Percentiles rank a stretch among this genome's conserved stretches.
Evolutionary conservation across 2,113 vertebrate species (phyloP).

Genomic region (Hiodon alosoides): DNA sequence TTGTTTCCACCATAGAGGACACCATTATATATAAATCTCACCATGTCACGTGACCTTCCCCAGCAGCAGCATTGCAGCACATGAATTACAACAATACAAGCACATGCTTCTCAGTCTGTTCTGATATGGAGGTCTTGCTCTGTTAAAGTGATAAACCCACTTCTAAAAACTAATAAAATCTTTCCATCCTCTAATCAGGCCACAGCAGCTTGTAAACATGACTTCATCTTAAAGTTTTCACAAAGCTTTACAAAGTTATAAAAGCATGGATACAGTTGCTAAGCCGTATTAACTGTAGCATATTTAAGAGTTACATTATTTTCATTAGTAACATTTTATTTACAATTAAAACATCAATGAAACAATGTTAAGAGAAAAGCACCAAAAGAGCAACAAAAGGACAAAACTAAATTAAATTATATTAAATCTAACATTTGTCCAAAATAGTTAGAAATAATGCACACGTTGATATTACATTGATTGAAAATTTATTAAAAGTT

Average conservation of each 20-base stretch:
- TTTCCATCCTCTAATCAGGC: slow-evolving; percentile 51
- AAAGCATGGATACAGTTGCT: slow-evolving; percentile 47
- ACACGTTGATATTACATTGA: too few species aligned
- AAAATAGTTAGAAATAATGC: too few species aligned
- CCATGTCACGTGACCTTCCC: too few species aligned
- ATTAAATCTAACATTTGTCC: too few species aligned
- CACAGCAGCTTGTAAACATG: slow-evolving; percentile 33
- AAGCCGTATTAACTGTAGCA: slow-evolving; percentile 25
- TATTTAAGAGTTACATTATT: background rate
- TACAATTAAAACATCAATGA: background rate
- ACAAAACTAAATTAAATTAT: background rate
- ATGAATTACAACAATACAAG: background rate
- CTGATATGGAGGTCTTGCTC: background rate
- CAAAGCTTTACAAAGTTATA: slow-evolving; percentile 44
- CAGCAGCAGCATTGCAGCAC: background rate
- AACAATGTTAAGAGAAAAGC: background rate
- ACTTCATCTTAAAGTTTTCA: slow-evolving; percentile 31
- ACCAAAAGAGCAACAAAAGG: background rate
- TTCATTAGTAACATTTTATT: background rate
- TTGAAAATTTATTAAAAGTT: too few species aligned
- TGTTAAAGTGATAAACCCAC: background rate
- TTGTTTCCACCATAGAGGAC: too few species aligned
- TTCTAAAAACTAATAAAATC: background rate
- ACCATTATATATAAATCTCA: too few species aligned
- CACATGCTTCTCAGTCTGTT: background rate